Base-by-base conservation (phyloP, 2,888 invertebrate species). In the Drosophila birchii region DNA sequence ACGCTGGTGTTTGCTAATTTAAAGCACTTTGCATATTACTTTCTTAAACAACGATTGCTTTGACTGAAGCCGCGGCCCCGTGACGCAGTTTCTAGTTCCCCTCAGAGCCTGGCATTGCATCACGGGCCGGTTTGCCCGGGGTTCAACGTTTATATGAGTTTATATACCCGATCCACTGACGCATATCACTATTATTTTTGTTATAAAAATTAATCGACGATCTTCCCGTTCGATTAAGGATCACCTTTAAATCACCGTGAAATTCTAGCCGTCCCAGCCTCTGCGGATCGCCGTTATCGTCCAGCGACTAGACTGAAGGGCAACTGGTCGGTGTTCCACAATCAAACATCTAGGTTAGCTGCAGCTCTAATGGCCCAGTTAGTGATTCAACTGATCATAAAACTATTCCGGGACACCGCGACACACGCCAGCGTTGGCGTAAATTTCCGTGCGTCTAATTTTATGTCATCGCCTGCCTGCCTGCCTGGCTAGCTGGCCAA, bases 231-330 rank as follows among this genome's bases (percentile, higher is more conserved):
- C 29, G 60, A 76, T 60, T 56, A 34, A 23, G 66, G 53, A 69
- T 85, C 85, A 85, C 85, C 85, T 85, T 85, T 89, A 85, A 89
- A 62, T 85, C 86, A 85, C 85, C 85, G 85, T 89, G 80, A 85
- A 87, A 85, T 67, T 5, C 47, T n/a, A 16, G 55, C 45, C 29
- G n/a, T n/a, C 6, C 18, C 29, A 23, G 41, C 36, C 47, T 26
- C 36, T 20, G 34, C 16, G 51, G 1, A 11, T 36, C 3, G 16
- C 34, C 20, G 49, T 75, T 70, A 88, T 88, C 87, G 16, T 38
- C 38, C 68, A 44, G n/a, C 20, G 20, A 16, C 49, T 53, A 34
- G 54, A 38, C 26, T 51, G 59, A 86, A 83, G 88, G 81, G 72
- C 83, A 75, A 71, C 43, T 51, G 62, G 69, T 63, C 68, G 53